These are phyloP conservation scores for Protosalanx chinensis DNA, from an alignment of 2,797 vertebrate species.

Conservation along the genomic window DNA sequence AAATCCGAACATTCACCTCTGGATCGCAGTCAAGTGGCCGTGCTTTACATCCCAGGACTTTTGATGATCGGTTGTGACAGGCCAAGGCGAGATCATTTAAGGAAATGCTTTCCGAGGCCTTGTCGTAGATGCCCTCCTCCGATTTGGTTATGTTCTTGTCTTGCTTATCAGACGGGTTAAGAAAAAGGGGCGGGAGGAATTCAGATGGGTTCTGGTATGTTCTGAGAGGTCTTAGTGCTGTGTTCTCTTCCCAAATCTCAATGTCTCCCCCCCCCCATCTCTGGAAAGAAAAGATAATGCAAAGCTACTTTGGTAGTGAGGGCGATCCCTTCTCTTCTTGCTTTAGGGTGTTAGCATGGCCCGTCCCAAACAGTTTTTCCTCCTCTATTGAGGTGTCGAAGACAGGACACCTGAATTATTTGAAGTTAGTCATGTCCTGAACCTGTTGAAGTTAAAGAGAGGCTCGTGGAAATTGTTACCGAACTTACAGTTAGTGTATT, in stretches of 20 bases:
- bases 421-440: slow-evolving; percentile 29
- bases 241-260: background rate
- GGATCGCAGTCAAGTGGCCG: background rate
- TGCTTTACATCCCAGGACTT: background rate
- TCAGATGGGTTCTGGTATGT: background rate
- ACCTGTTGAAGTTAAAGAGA: slow-evolving; percentile 4
- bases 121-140: background rate
- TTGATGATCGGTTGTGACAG: background rate
- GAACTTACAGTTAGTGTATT: slow-evolving; percentile 15
- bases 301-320: no score
- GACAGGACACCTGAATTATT: slow-evolving; percentile 7
- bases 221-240: background rate
- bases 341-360: slow-evolving; percentile 7
- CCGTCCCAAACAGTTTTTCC: slow-evolving; percentile 7
- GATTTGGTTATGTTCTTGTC: no score
- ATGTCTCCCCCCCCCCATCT: no score
- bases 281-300: no score
- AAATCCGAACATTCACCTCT: slow-evolving; percentile 14
- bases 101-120: background rate
- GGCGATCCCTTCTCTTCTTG: background rate
- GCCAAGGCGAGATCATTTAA: background rate
- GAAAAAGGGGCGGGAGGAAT: background rate
- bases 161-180: background rate
- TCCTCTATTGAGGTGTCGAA: background rate
- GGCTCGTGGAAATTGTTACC: background rate